Evolutionary conservation across 2,888 invertebrate genomes (phyloP), one percentile per base, ranked within the genome.

Genomic region (Plutella xylostella): DNA sequence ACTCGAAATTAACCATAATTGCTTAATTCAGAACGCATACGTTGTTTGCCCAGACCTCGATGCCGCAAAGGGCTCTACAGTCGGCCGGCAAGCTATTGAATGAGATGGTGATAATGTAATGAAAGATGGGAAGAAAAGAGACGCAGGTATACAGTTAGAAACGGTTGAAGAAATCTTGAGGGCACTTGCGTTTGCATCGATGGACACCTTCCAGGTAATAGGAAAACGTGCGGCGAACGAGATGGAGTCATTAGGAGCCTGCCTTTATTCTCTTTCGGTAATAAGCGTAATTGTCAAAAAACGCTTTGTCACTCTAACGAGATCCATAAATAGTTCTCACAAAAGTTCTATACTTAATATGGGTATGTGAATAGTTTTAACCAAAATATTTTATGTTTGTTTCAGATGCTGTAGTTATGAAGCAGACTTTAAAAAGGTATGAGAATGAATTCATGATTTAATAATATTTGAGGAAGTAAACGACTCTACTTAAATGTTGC

Each of bases 1-100:
- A 72, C 69, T 77, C 73, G 67, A 80, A 82, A 83, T 83, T 83
- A 83, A 79, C 79, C 68, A 80, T 83, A 83, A 83, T 83, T 83
- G 79, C 83, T 83, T 83, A 82, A 83, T 83, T 80, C 77, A 66
- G 73, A 80, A 67, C 68, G 67, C 63, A 63, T 58, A 63, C 66
- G 69, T 63, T 67, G 63, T 75, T 70, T 72, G 72, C 68, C 66
- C 67, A 68, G 67, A 67, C 62, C 72, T 63, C 61, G 51, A 48
- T 51, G 60, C 61, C 63, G 70, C 65, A 64, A 68, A 68, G 64
- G 67, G 62, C 62, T 60, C 53, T 57, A 47, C 47, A 43, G 39
- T 43, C 33, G 46, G 43, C 35, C 17, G 34, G 34, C 12, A 22
- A 39, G 15, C 17, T 37, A 42, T 42, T 37, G 46, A 46, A 18